Evolutionary conservation across 2,113 vertebrate genomes (phyloP).

Genomic region (Notiomystis cincta): DNA sequence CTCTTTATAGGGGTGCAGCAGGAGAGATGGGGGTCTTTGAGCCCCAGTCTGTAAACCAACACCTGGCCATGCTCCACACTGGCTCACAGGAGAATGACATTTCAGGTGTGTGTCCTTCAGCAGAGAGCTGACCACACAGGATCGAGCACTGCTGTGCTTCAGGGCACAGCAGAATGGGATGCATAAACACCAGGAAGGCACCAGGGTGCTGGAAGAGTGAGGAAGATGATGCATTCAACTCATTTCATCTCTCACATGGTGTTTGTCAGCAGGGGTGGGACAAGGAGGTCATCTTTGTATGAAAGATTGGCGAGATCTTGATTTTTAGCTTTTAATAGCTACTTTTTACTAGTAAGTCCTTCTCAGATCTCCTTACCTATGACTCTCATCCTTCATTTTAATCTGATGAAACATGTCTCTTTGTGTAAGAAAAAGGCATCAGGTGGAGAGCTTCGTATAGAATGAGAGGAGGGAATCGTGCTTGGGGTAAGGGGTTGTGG

Average conservation of each 20-base stretch:
- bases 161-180: background rate
- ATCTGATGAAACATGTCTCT: background rate
- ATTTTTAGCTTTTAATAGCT: background rate
- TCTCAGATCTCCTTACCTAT: background rate
- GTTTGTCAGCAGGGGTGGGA: background rate
- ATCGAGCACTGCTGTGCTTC: rapidly evolving
- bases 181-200: background rate
- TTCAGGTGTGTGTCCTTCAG: background rate
- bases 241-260: background rate
- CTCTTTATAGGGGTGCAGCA: background rate
- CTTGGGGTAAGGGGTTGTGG: background rate
- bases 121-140: background rate
- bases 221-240: background rate
- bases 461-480: background rate
- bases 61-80: background rate
- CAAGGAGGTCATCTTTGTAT: background rate
- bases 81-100: background rate
- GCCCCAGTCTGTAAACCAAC: background rate
- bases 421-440: background rate
- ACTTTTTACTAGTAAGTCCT: background rate
- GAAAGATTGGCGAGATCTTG: background rate
- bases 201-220: background rate
- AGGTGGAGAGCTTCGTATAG: background rate
- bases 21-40: background rate
- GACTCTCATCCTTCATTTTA: background rate